Conservation (phyloP, 2,888 invertebrate genomes). For the Mayetiola destructor region DNA sequence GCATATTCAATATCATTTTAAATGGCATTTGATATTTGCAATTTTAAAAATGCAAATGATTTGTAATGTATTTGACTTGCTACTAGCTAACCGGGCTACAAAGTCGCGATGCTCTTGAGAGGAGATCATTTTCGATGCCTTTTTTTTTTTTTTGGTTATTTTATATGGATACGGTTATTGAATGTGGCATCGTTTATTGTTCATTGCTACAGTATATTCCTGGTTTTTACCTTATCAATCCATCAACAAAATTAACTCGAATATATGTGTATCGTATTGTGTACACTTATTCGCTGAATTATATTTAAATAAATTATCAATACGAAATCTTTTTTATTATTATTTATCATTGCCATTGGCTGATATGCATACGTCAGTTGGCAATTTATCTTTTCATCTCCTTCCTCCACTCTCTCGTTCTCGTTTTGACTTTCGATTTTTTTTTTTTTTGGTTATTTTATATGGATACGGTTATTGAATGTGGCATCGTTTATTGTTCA, state of each 20-base stretch:
- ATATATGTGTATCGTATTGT: not conserved
- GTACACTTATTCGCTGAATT: conserved; percentile 7
- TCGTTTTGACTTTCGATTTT: not conserved
- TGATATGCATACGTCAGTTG: too few relatives aligned
- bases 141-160: not conserved
- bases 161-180: not conserved
- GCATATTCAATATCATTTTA: too few relatives aligned
- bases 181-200: not conserved
- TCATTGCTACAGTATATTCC: not conserved
- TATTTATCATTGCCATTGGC: not conserved
- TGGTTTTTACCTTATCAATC: not conserved
- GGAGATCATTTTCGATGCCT: too few relatives aligned
- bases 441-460: not conserved
- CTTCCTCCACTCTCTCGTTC: not conserved
- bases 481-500: not conserved
- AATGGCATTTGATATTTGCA: too few relatives aligned
- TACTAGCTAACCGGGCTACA: too few relatives aligned
- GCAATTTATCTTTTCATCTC: not conserved
- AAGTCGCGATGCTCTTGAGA: too few relatives aligned
- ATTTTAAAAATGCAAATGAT: too few relatives aligned
- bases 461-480: not conserved
- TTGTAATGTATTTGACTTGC: too few relatives aligned
- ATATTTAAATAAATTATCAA: conserved; percentile 5
- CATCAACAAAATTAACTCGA: conserved; percentile 11
- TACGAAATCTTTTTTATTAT: not conserved